These are phyloP conservation scores for Mesoligia furuncula DNA, from an alignment of 2,888 invertebrate species.

Conservation along the genomic window DNA sequence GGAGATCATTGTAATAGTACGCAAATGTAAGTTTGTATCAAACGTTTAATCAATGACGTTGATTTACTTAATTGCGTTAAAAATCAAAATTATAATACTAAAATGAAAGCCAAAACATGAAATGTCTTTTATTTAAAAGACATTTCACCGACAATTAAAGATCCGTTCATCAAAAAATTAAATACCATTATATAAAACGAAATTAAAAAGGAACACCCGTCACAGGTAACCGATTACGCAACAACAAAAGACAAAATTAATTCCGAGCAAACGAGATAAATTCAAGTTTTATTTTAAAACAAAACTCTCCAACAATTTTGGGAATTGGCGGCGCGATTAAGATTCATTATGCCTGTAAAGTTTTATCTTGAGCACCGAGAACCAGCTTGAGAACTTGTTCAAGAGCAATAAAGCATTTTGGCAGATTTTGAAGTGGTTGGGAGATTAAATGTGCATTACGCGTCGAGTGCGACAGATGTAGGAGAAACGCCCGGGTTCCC, in stretches of 20 bases:
- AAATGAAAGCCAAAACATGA: conserved; percentile 11
- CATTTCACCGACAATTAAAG: conserved; percentile 31
- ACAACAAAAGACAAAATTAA: conserved; percentile 86
- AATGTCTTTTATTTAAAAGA: too few species aligned
- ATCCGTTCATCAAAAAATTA: conserved; percentile 37
- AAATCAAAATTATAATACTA: not conserved
- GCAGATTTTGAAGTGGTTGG: conserved; percentile 87
- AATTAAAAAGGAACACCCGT: conserved; percentile 74
- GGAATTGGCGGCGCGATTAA: conserved; percentile 87
- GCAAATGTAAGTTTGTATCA: not conserved
- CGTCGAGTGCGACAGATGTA: conserved; percentile 82
- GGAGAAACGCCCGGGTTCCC: conserved; percentile 55
- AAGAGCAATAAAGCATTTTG: conserved; percentile 89
- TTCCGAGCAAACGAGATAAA: conserved; percentile 82
- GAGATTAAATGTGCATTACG: conserved; percentile 89
- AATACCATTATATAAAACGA: conserved; percentile 70
- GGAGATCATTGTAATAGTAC: not conserved
- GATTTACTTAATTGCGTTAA: not conserved
- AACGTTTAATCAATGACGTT: not conserved
- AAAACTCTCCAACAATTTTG: conserved; percentile 87
- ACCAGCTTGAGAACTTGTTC: conserved; percentile 82
- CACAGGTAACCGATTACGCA: conserved; percentile 85
- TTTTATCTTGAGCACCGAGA: conserved; percentile 86
- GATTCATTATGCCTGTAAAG: conserved; percentile 90
- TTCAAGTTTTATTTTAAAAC: conserved; percentile 86